These are phyloP conservation scores for Petrolisthes cinctipes DNA, from an alignment of 2,888 invertebrate species.

Conservation along the genomic window DNA sequence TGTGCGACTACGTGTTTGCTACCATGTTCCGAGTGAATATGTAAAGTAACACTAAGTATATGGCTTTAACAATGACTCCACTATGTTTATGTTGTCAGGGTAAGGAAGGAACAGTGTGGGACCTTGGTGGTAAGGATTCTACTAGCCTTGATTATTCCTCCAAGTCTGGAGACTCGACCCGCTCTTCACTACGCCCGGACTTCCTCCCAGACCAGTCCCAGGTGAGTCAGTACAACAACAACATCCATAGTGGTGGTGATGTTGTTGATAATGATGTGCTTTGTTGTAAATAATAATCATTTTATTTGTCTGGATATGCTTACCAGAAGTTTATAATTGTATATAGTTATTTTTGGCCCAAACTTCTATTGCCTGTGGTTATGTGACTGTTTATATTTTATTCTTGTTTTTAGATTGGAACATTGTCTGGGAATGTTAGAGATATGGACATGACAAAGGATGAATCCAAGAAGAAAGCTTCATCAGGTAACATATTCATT, in stretches of 20 bases:
- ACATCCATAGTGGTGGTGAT: too few species aligned
- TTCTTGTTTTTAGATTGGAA: slow-evolving; percentile 76
- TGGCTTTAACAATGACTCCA: not conserved
- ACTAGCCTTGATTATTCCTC: slow-evolving; percentile 77
- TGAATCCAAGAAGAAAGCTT: slow-evolving; percentile 35
- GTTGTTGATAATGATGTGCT: not conserved
- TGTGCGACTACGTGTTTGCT: too few species aligned
- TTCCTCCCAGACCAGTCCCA: slow-evolving; percentile 60
- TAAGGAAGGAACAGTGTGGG: slow-evolving; percentile 93
- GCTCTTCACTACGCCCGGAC: slow-evolving; percentile 53
- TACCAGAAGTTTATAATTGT: not conserved
- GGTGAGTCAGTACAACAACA: slow-evolving; percentile 13
- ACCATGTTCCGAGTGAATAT: too few species aligned
- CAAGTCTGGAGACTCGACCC: slow-evolving; percentile 77
- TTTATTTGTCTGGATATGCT: not conserved
- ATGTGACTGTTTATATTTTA: not conserved
- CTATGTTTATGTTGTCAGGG: slow-evolving; percentile 71
- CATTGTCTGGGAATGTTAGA: slow-evolving; percentile 78
- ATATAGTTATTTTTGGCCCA: slow-evolving; percentile 69
- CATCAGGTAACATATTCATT: slow-evolving; percentile 36
- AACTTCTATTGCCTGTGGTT: not conserved
- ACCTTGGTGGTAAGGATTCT: slow-evolving; percentile 85
- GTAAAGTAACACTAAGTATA: too few species aligned
- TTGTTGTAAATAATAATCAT: too few species aligned
- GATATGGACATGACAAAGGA: slow-evolving; percentile 62